Evolutionary conservation across 2,113 vertebrate species (phyloP), one percentile per base, ranked within the genome.

Genomic region (Prochilodus magdalenae): DNA sequence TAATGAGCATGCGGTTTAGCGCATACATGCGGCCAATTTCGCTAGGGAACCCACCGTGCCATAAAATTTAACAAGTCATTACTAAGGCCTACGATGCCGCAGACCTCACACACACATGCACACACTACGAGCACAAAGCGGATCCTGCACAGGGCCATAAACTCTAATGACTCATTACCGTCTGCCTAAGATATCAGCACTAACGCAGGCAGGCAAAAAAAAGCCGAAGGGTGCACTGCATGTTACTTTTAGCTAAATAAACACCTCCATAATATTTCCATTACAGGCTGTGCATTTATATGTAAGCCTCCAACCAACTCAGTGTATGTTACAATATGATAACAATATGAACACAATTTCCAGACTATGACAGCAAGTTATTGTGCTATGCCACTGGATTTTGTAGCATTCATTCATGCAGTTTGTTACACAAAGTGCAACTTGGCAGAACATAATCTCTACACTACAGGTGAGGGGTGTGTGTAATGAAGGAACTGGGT

Each of bases 61-160:
- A 55, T 81, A 69, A 81, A 86, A 78, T 22, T 65, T 78, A 81
- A 81, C 67, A 70, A 86, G 74, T 81, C 75, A 71, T 81, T 86
- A 80, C 73, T 40, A 29, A 80, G 63, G 36, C 73, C n/a, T 77
- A 62, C 22, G 22, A 72, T 22, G 66, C 66, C 14, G 11, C 62
- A 82, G 65, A 67, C 24, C 40, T 75, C 49, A 44, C 66, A 60
- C 51, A 57, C 40, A 44, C 40, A 44, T 30, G 29, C 66, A 60
- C 49, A 55, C 78, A 55, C 74, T 20, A 16, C 47, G 1, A 49
- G 47, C 47, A 11, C 12, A 12, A 3, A 51, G 67, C 67, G 59
- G 71, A 85, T 66, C 40, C 27, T 47, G 60, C 18, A 24, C 16
- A 53, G 6, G 49, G 49, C 78, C 51, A 75, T 81, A 81, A 84